Evolutionary conservation across 1,140 invertebrate species (phyloP).

Genomic region (fruit fly (Drosophila melanogaster)): DNA sequence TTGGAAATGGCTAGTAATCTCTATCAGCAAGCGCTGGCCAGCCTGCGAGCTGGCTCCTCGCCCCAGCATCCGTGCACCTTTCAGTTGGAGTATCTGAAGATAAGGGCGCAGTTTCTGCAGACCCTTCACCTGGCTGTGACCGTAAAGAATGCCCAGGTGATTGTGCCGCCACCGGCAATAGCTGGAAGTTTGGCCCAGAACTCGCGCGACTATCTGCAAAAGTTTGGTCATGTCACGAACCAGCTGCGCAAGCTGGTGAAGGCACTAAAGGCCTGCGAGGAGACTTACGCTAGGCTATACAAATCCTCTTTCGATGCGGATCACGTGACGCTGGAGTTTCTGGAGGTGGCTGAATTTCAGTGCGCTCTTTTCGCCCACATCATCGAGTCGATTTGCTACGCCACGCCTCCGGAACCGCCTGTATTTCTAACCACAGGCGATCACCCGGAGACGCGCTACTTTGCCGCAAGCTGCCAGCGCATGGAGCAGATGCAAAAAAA

Average conservation of each 20-base stretch:
- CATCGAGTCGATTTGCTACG: constrained; percentile 80
- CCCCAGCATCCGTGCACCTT: constrained; percentile 86
- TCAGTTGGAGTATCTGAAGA: constrained; percentile 91
- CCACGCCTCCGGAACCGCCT: constrained; percentile 77
- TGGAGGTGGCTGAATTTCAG: constrained; percentile 87
- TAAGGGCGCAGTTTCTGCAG: constrained; percentile 91
- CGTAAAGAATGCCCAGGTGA: constrained; percentile 92
- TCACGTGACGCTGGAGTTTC: constrained; percentile 91
- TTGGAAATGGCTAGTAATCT: constrained; percentile 87
- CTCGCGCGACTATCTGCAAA: constrained; percentile 92
- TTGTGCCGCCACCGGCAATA: constrained; percentile 96
- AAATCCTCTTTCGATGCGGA: constrained; percentile 97
- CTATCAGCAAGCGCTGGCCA: constrained; percentile 89
- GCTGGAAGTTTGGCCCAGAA: constrained; percentile 91
- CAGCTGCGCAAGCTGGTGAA: constrained; percentile 88
- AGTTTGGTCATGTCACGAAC: constrained; percentile 92
- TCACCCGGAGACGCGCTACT: constrained; percentile 79
- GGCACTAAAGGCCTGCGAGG: constrained; percentile 90
- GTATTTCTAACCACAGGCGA: constrained; percentile 71
- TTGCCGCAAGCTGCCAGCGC: constrained; percentile 66
- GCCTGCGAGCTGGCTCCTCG: constrained; percentile 88
- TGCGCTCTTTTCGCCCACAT: constrained; percentile 79
- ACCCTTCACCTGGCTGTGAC: constrained; percentile 90
- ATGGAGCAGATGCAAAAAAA: constrained; percentile 76
- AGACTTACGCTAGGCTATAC: constrained; percentile 93